These are phyloP conservation scores for Acrobasis suavella DNA, from an alignment of 2,888 invertebrate genomes.

Conservation along the genomic window DNA sequence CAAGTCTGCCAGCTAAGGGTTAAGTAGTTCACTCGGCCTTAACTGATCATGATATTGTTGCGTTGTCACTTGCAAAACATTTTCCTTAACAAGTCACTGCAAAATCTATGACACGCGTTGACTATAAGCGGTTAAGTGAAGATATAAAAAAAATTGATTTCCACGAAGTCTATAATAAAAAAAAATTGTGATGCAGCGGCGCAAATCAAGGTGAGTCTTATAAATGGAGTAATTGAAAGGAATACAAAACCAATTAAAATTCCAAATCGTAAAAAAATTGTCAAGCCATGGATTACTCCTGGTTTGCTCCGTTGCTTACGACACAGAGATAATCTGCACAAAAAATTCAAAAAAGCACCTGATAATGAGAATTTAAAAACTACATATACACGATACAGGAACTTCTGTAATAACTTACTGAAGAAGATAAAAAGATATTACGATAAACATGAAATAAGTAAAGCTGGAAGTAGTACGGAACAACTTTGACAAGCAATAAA, in stretches of 20 bases:
- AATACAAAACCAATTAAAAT: not conserved
- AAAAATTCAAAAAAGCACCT: constrained; percentile 4
- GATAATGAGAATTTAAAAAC: constrained; percentile 17
- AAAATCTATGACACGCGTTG: too few species aligned
- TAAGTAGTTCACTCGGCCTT: not conserved
- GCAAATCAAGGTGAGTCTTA: not conserved
- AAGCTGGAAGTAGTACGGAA: constrained; percentile 1
- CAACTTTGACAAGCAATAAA: not conserved
- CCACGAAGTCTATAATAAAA: too few species aligned
- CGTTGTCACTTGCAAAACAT: not conserved
- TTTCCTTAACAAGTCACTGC: too few species aligned
- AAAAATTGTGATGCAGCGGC: too few species aligned
- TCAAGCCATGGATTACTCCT: constrained; percentile 19
- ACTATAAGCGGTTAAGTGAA: too few species aligned
- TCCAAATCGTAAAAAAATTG: not conserved
- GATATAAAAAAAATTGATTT: too few species aligned
- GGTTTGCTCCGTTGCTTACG: constrained; percentile 23
- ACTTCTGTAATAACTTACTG: constrained; percentile 26
- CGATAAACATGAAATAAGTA: constrained; percentile 10
- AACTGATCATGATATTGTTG: constrained; percentile 3
- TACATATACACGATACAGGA: constrained; percentile 24
- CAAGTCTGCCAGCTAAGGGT: not conserved
- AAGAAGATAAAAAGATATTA: constrained; percentile 29
- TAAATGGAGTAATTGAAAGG: not conserved
- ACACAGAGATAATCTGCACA: constrained; percentile 23